Evolutionary conservation across 1,140 invertebrate genomes (phyloP), one percentile per base, ranked within the genome.

Genomic region (Drosophila nannoptera): DNA sequence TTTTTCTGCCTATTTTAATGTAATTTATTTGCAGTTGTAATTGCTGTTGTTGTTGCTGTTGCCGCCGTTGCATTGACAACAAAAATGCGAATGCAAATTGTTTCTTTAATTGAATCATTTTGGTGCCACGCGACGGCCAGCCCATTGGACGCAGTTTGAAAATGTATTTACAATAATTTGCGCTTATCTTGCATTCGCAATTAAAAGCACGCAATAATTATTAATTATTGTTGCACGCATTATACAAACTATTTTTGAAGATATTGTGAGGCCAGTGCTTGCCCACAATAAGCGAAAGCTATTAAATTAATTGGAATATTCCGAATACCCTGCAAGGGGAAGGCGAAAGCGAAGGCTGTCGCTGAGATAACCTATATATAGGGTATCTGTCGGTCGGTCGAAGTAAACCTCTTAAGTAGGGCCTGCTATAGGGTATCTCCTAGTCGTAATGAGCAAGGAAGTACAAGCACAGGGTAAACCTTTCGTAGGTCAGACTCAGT

Each of bases 101-200:
- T 83, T 84, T 86, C 81, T 86, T 83, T 83, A 83, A 83, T 83
- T 83, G 69, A 83, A 83, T 83, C 80, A 86, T 83, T 78, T 86
- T 71, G 59, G 60, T 52, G 45, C 49, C 69, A 46, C 38, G 65
- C 62, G 42, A 29, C 38, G 42, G 43, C 43, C 14, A 48, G 35
- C 11, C 56, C 7, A 7, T 43, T 43, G 5, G 31, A 42, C 56
- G 8, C 35, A 54, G 45, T 65, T 81, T 81, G 58, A 77, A 77
- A 70, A 73, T 82, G 77, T 82, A 81, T 71, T 76, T 80, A 49
- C 81, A 76, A 86, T 86, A 86, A 84, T 80, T 84, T 83, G 54
- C 66, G 49, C 77, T 86, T 83, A 83, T 83, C 77, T 45, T 54
- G 50, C 48, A 53, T 56, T 59, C 67, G 63, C 82, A 80, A 83